phyloP scores from a whole-genome alignment of 2,797 vertebrate genomes.

The Cheirogaleus major region DNA sequence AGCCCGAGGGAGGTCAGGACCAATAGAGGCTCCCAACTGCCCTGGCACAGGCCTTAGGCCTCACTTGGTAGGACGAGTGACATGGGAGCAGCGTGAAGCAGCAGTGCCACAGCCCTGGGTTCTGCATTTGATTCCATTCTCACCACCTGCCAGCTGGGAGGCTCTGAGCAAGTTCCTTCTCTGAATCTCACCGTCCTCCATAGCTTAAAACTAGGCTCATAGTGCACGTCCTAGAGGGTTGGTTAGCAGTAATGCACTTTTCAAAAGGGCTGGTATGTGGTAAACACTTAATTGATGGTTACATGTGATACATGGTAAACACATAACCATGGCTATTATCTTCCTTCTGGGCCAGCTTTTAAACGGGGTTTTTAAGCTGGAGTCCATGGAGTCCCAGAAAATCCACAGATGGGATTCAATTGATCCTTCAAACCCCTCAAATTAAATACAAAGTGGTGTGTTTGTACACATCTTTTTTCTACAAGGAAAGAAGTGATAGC shows the following conservation, averaged over 20 bases:
- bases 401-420: background rate
- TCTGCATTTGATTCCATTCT: background rate
- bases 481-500: background rate
- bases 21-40: background rate
- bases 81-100: fast-evolving
- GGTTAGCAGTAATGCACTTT: background rate
- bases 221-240: background rate
- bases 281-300: background rate
- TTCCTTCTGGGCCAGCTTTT: slow-evolving; percentile 11
- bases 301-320: background rate
- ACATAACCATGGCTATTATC: background rate
- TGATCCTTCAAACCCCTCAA: background rate
- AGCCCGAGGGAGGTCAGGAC: background rate
- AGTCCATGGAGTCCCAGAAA: background rate
- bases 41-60: background rate
- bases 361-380: background rate
- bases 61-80: background rate
- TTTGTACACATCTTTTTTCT: background rate
- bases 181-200: background rate
- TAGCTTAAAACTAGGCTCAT: background rate
- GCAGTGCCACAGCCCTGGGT: background rate
- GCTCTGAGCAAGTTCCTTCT: background rate
- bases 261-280: background rate
- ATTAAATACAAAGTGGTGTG: background rate
- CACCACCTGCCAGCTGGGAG: background rate